phyloP scores from a whole-genome alignment of 1,140 invertebrate species.

The Batillaria attramentaria region DNA sequence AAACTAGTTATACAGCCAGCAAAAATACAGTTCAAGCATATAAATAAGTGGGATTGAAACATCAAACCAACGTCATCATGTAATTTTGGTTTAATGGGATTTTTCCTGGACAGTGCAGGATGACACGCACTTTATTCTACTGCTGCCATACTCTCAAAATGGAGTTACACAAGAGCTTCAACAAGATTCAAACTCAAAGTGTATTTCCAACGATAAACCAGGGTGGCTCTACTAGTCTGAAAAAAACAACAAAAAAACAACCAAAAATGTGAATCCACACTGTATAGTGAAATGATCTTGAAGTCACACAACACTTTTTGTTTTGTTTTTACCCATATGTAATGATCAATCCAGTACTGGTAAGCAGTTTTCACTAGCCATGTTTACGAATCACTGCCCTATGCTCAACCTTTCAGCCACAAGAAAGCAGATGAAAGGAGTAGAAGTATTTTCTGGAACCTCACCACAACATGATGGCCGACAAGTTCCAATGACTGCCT shows the following conservation, averaged over 20 bases:
- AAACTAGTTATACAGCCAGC: conserved; percentile 5
- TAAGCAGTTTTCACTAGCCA: not conserved
- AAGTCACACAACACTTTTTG: too few species aligned
- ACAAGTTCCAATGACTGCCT: conserved; percentile 52
- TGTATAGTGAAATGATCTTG: too few species aligned
- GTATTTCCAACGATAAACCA: too few species aligned
- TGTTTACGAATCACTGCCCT: not conserved
- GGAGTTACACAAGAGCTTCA: too few species aligned
- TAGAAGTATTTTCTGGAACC: not conserved
- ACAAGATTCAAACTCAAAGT: too few species aligned
- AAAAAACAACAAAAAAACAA: too few species aligned
- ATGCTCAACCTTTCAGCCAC: not conserved
- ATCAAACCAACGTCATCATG: not conserved
- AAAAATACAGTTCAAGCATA: not conserved
- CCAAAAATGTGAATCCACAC: too few species aligned
- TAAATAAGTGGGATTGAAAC: not conserved
- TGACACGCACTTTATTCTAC: too few species aligned
- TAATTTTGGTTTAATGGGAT: not conserved
- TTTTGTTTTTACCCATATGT: too few species aligned
- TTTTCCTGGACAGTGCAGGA: too few species aligned
- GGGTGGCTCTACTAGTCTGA: too few species aligned
- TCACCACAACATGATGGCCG: conserved; percentile 58
- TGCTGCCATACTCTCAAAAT: too few species aligned
- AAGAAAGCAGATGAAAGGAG: not conserved
- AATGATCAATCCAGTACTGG: not conserved